A percentile compares a stretch with the other conserved stretches of the same genome.
phyloP scores from a whole-genome alignment of 2,797 vertebrate species.

The Pangasius sanitwongsei region DNA sequence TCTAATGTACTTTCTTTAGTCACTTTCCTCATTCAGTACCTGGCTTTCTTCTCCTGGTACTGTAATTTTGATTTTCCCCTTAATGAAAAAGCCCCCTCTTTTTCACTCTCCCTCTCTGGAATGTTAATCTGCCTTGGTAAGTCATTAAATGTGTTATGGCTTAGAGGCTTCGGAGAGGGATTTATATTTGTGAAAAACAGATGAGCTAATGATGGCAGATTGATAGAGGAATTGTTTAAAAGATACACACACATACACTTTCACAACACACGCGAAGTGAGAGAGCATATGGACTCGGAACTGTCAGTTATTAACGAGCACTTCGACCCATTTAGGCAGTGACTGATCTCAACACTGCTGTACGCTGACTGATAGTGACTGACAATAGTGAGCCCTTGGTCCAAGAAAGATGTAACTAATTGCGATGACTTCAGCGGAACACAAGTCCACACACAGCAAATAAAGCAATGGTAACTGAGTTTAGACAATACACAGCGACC shows the following conservation, averaged over 20 bases:
- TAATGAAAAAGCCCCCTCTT: not conserved
- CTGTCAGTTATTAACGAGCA: conserved; percentile 8
- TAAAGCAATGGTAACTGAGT: not conserved
- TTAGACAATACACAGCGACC: not conserved
- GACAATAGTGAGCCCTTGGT: not conserved
- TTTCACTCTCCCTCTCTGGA: conserved; percentile 40
- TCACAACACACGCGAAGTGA: conserved; percentile 17
- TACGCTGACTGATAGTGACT: not conserved
- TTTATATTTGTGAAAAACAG: conserved; percentile 54
- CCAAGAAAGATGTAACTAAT: not conserved
- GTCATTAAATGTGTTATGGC: conserved; percentile 54
- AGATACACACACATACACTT: not conserved
- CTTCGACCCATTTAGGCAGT: not conserved
- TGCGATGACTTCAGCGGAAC: not conserved
- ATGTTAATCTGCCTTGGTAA: conserved; percentile 51
- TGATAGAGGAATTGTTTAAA: conserved; percentile 28
- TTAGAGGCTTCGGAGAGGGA: conserved; percentile 47
- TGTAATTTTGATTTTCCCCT: not conserved
- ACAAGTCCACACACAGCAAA: not conserved
- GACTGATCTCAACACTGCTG: not conserved
- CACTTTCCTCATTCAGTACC: not conserved
- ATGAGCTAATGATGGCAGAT: conserved; percentile 49
- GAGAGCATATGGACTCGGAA: conserved; percentile 23
- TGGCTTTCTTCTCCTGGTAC: conserved; percentile 17
- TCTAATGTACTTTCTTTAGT: not conserved